These are phyloP conservation scores for Andrena bucephala DNA, from an alignment of 2,888 invertebrate species.

Conservation along the genomic window DNA sequence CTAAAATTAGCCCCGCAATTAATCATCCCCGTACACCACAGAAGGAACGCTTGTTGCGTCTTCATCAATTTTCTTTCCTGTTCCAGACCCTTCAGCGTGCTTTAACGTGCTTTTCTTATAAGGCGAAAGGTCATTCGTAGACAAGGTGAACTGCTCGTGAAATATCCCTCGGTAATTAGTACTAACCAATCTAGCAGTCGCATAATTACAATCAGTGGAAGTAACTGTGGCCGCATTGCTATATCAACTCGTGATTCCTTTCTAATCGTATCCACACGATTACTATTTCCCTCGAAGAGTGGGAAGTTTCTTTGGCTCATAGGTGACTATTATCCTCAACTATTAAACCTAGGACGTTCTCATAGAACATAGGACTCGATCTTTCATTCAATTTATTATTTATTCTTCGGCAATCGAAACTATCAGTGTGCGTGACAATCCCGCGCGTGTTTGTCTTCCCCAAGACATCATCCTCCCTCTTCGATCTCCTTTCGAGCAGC, in stretches of 20 bases:
- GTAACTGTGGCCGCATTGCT: background rate
- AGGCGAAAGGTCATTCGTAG: constrained; percentile 33
- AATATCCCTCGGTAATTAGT: constrained; percentile 32
- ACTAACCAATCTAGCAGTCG: constrained; percentile 11
- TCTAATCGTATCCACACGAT: too few relatives aligned
- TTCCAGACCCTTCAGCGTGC: background rate
- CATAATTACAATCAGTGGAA: constrained; percentile 8
- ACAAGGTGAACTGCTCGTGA: constrained; percentile 39
- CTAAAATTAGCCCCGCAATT: constrained; percentile 33
- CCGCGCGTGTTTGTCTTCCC: background rate
- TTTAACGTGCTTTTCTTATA: constrained; percentile 19
- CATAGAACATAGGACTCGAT: too few relatives aligned
- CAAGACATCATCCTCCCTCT: background rate
- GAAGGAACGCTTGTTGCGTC: constrained; percentile 16
- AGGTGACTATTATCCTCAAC: too few relatives aligned
- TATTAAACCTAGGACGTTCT: too few relatives aligned
- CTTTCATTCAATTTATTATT: too few relatives aligned
- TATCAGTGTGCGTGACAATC: background rate
- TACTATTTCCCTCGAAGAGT: too few relatives aligned
- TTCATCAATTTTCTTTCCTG: constrained; percentile 37
- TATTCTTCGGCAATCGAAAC: background rate
- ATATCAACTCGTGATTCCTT: too few relatives aligned
- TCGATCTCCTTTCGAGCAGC: background rate
- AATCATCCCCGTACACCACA: constrained; percentile 22
- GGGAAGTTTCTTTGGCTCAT: background rate